Base-by-base conservation (phyloP, 2,797 vertebrate species). In the Cryptoblepharus egeriae region DNA sequence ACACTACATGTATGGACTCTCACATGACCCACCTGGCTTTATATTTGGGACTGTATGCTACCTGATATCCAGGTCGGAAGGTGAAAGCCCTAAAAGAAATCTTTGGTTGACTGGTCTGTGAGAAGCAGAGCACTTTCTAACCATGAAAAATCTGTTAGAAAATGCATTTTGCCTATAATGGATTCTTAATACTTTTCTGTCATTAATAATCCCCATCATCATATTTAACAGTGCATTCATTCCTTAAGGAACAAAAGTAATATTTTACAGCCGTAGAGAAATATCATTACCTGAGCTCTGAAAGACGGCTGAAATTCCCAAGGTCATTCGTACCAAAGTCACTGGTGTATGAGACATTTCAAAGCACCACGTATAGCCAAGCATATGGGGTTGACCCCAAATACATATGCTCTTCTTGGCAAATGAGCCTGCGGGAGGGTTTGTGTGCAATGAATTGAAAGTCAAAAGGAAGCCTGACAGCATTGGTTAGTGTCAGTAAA, bases 121-220 rank as follows among this genome's bases (percentile, higher is more conserved):
- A 69, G 42, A 10, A 61, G 63, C 37, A 30, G n/a, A 73, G 45
- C 39, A 15, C 30, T 35, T 58, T 55, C 68, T 35, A 35, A 30
- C 68, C n/a, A 35, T 73, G 37, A 77, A 77, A 68, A 81, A 77
- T 39, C 39, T 81, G 30, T 74, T 35, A 8, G 42, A 81, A 72
- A 30, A 61, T 52, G 63, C 42, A 12, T 65, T 73, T 74, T 82
- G 77, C 45, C 61, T 58, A 24, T 61, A 77, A 78, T 77, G 39
- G 80, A 28, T 52, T 81, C 71, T 78, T 55, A 74, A 52, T 73
- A 35, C 77, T 20, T 69, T 61, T 42, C 58, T 85, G 63, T 61
- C 79, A 74, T 85, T 82, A 63, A 81, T 81, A 74, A 85, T 74
- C 68, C 61, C 32, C 55, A 55, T 77, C 74, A 75, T 67, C 73